Evolutionary conservation across 2,888 invertebrate species (phyloP).

Genomic region (Thera britannica): DNA sequence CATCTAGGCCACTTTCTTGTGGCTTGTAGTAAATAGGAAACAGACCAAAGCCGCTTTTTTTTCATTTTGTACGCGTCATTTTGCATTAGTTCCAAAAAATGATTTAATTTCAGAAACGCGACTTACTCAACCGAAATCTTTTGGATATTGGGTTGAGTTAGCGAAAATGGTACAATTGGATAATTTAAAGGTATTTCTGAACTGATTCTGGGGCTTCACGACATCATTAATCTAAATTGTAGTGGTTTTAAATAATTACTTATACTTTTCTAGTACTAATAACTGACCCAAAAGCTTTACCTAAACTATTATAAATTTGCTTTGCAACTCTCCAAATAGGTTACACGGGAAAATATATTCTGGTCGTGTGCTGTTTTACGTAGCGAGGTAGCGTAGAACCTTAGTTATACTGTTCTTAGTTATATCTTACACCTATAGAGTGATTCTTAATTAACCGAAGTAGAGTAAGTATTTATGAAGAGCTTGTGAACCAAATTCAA

Average conservation of each 20-base stretch:
- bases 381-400: conserved; percentile 15
- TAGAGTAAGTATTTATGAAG: background rate
- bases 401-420: conserved; percentile 3
- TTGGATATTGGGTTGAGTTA: conserved; percentile 74
- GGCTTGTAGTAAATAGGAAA: conserved; percentile 8
- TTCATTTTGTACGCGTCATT: conserved; percentile 51
- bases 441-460: background rate
- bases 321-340: conserved; percentile 50
- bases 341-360: conserved; percentile 45
- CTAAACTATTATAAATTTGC: conserved; percentile 44
- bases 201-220: conserved; percentile 69
- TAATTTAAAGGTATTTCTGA: conserved; percentile 75
- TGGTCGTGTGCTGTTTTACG: conserved; percentile 12
- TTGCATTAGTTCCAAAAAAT: conserved; percentile 67
- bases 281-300: conserved; percentile 48
- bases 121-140: conserved; percentile 71
- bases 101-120: conserved; percentile 81
- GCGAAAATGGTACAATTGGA: conserved; percentile 81
- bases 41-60: conserved; percentile 41
- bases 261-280: conserved; percentile 30
- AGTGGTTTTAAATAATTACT: conserved; percentile 32
- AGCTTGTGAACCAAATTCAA: background rate
- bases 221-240: conserved; percentile 40
- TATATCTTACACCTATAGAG: background rate
- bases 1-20: background rate